These are phyloP conservation scores for Calidris pygmaea DNA, from an alignment of 2,113 vertebrate species.

Conservation along the genomic window DNA sequence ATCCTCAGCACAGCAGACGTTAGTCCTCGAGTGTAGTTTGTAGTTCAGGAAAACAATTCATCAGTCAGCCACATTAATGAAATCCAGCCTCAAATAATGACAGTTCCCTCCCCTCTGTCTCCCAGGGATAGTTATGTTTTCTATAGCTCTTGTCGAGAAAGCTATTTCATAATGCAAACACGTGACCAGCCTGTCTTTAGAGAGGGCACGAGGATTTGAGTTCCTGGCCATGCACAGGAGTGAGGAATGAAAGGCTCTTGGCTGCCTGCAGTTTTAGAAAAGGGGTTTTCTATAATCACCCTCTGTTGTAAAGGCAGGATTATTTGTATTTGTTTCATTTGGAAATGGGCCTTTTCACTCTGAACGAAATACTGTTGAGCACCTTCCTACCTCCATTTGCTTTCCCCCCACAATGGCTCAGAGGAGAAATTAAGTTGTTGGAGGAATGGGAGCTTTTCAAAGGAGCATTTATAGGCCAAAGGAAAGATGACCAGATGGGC, in stretches of 20 bases:
- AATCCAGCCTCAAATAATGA: not conserved
- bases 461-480: not conserved
- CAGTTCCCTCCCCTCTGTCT: constrained; percentile 7
- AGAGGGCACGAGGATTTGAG: not conserved
- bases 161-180: not conserved
- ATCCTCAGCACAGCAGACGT: not conserved
- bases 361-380: constrained; percentile 1
- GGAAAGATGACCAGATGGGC: constrained; percentile 49
- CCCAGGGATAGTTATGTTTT: constrained; percentile 24
- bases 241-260: constrained; percentile 51
- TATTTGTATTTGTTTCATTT: constrained; percentile 64
- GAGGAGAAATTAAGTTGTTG: constrained; percentile 24
- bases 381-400: constrained; percentile 36
- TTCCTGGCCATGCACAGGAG: constrained; percentile 1
- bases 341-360: constrained; percentile 31
- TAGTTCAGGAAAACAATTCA: constrained; percentile 13
- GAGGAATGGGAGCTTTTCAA: constrained; percentile 28
- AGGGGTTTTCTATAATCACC: constrained; percentile 39
- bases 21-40: not conserved
- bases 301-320: constrained; percentile 40
- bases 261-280: constrained; percentile 25
- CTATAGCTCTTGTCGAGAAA: constrained; percentile 6
- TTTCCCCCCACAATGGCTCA: not conserved
- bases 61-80: constrained; percentile 8
- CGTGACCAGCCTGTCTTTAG: not conserved